These are phyloP conservation scores for Megalonaias nervosa DNA, from an alignment of 1,140 invertebrate genomes.

Conservation along the genomic window DNA sequence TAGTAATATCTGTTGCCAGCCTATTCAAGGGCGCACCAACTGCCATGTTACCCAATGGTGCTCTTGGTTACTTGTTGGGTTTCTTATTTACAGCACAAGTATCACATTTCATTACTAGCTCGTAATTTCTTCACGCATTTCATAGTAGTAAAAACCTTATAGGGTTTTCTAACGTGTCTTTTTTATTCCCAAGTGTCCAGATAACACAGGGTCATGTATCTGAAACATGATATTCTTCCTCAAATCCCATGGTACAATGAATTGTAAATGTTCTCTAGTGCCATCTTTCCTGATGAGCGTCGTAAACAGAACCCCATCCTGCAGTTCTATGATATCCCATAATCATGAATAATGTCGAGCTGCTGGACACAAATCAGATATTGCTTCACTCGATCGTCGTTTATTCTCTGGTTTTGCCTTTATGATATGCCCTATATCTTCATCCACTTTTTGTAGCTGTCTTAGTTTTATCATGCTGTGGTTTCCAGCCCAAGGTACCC, in stretches of 20 bases:
- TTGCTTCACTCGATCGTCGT: background rate
- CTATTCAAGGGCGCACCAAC: slow-evolving; percentile 1
- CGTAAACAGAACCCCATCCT: background rate
- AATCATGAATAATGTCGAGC: background rate
- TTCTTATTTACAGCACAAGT: slow-evolving; percentile 7
- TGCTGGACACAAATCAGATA: background rate
- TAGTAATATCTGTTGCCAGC: background rate
- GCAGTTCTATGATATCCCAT: background rate
- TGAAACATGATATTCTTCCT: background rate
- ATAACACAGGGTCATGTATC: background rate
- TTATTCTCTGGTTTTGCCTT: background rate
- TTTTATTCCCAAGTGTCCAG: slow-evolving; percentile 1
- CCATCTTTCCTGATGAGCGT: background rate
- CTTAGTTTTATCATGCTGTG: background rate
- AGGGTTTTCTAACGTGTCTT: slow-evolving; percentile 1
- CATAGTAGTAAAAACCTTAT: background rate
- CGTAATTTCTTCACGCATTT: slow-evolving; percentile 7
- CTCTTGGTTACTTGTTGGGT: slow-evolving; percentile 1
- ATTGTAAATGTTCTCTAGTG: background rate
- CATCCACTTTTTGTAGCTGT: background rate
- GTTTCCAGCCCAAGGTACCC: too few relatives aligned
- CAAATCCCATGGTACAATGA: background rate
- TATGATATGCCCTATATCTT: background rate
- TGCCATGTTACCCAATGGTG: slow-evolving; percentile 2
- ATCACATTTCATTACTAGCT: slow-evolving; percentile 3